phyloP scores from a whole-genome alignment of 2,888 invertebrate species.

The Nyleta sp. region DNA sequence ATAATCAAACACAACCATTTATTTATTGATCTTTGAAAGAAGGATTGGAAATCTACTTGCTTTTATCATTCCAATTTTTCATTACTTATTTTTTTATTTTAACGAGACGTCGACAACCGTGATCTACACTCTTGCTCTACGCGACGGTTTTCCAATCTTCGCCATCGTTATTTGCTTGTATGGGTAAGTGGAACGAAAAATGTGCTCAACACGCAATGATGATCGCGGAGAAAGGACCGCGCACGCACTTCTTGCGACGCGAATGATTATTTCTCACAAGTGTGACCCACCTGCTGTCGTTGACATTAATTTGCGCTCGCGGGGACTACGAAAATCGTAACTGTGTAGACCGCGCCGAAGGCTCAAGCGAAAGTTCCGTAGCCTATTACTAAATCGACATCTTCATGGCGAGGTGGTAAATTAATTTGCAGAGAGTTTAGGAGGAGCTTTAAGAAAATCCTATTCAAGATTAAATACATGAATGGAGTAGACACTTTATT shows the following conservation, averaged over 20 bases:
- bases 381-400: constrained; percentile 55
- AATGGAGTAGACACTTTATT: constrained; percentile 56
- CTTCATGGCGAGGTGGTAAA: constrained; percentile 56
- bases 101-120: too few species aligned
- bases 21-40: too few species aligned
- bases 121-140: too few species aligned
- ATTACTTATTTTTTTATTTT: too few species aligned
- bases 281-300: constrained; percentile 43
- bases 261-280: constrained; percentile 61
- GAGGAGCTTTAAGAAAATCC: constrained; percentile 55
- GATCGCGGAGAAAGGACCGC: constrained; percentile 67
- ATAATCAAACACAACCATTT: too few species aligned
- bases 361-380: constrained; percentile 42
- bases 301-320: constrained; percentile 42
- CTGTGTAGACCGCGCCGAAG: constrained; percentile 22
- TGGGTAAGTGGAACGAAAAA: constrained; percentile 68
- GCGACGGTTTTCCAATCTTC: too few species aligned
- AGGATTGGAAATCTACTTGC: too few species aligned
- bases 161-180: too few species aligned
- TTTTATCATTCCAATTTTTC: too few species aligned
- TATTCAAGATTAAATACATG: constrained; percentile 58
- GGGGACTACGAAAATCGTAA: constrained; percentile 31
- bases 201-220: constrained; percentile 59
- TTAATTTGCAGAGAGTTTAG: constrained; percentile 58
- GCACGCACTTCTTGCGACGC: constrained; percentile 22